A percentile compares a stretch with the other conserved stretches of the same genome.
Evolutionary conservation across 2,113 vertebrate genomes (phyloP).

Genomic region (Lepus timidus): DNA sequence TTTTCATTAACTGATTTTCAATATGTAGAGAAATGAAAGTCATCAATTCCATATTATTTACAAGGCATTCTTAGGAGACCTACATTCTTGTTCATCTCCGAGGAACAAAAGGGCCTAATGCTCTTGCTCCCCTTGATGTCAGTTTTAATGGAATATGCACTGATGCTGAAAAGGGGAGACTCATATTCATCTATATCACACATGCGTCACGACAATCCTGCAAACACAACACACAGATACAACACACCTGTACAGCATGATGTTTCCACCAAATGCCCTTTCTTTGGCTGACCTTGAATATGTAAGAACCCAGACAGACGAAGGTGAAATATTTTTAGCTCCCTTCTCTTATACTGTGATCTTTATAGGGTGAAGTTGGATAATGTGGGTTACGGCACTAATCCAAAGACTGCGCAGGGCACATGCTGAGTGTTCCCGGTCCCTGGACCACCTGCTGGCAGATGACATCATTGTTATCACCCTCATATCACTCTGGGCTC

Average conservation of each 20-base stretch:
- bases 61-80: neutral
- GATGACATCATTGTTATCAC: neutral
- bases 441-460: neutral
- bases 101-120: neutral
- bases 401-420: neutral
- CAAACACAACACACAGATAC: neutral
- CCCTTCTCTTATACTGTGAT: neutral
- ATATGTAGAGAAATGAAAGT: neutral
- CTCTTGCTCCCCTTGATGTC: neutral
- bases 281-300: neutral
- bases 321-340: conserved; percentile 19
- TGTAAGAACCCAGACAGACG: neutral
- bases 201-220: neutral
- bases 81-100: neutral
- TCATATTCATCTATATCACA: neutral
- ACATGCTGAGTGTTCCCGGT: neutral
- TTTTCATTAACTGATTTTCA: conserved; percentile 30
- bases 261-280: neutral
- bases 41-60: neutral
- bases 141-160: neutral
- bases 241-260: neutral
- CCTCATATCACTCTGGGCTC: neutral
- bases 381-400: neutral
- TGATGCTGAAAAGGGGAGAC: neutral
- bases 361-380: neutral